Evolutionary conservation across 2,797 vertebrate species (phyloP).

Genomic region (Hoplostethus mediterraneus): DNA sequence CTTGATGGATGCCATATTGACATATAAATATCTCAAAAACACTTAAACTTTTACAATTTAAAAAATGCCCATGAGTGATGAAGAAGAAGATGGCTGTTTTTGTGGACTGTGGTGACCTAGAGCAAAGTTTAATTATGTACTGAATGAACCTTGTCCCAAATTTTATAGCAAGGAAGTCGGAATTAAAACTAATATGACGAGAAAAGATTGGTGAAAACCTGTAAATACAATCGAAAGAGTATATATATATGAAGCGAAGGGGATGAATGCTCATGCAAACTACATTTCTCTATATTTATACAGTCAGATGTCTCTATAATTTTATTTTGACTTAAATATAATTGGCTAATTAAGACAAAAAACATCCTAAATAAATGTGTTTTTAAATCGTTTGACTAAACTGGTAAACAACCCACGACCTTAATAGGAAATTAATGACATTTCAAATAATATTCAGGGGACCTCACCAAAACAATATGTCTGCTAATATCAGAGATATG

Average conservation of each 20-base stretch:
- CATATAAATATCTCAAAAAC: background rate
- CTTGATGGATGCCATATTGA: background rate
- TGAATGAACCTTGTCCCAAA: background rate
- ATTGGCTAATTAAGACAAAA: too few relatives aligned
- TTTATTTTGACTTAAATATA: background rate
- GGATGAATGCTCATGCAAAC: background rate
- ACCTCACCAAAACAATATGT: background rate
- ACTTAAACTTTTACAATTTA: background rate
- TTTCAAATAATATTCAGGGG: background rate
- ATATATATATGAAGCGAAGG: background rate
- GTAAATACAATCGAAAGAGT: too few relatives aligned
- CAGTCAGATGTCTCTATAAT: background rate
- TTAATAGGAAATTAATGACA: background rate
- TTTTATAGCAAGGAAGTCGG: background rate
- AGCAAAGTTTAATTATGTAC: constrained; percentile 5
- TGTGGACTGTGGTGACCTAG: background rate
- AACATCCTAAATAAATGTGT: too few relatives aligned
- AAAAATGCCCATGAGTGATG: background rate
- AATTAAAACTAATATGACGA: background rate
- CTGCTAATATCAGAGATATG: background rate
- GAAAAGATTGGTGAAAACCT: too few relatives aligned
- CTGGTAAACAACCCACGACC: background rate
- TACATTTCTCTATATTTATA: background rate
- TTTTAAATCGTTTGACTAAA: too few relatives aligned
- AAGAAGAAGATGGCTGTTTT: background rate